Conservation (phyloP, 2,797 vertebrate species). For the Limosa lapponica region DNA sequence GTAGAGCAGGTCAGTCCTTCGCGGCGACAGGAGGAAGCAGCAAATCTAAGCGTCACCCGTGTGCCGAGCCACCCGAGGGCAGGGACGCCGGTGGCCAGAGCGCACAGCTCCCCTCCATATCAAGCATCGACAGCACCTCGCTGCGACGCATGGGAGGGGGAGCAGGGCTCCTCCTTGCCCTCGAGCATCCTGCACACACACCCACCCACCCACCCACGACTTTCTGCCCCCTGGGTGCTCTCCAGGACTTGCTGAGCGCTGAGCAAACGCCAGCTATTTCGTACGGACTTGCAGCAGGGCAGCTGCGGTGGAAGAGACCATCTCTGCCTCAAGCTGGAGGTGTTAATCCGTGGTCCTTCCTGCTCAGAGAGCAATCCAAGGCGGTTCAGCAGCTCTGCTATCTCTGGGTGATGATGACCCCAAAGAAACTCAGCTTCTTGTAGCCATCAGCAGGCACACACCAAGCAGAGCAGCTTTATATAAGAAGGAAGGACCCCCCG, state of each 20-base stretch:
- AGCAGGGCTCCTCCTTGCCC: neutral
- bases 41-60: accelerated
- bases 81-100: accelerated
- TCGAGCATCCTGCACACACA: accelerated
- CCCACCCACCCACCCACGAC: accelerated
- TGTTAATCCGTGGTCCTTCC: neutral
- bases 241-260: neutral
- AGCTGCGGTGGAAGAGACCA: accelerated
- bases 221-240: neutral
- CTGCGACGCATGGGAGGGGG: neutral
- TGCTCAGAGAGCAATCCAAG: accelerated
- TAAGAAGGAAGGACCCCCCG: neutral
- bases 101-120: neutral
- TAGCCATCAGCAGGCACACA: neutral
- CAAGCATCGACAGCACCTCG: accelerated
- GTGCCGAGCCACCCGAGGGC: accelerated
- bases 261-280: neutral
- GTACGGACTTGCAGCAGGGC: neutral
- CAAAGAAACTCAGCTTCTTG: neutral
- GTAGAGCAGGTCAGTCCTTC: neutral
- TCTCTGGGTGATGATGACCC: accelerated
- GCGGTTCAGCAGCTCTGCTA: neutral
- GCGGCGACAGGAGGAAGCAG: accelerated
- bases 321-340: neutral
- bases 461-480: neutral